These are phyloP conservation scores for Aselliscus stoliczkanus DNA, from an alignment of 2,797 vertebrate genomes.

Conservation along the genomic window DNA sequence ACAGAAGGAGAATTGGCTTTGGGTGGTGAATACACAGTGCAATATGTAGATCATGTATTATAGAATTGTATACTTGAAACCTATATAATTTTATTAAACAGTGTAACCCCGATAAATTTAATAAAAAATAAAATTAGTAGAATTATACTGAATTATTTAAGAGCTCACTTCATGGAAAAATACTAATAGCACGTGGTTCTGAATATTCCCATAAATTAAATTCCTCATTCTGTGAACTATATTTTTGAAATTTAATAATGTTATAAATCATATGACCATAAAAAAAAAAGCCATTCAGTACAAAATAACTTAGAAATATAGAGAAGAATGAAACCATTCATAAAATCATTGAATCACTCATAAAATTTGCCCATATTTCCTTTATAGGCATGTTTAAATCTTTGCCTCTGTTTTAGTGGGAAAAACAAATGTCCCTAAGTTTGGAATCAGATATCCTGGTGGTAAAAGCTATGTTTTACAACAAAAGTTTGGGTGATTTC, in stretches of 20 bases:
- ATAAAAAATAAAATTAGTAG: too few relatives aligned
- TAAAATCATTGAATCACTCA: neutral
- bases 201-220: neutral
- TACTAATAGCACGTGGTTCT: neutral
- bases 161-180: neutral
- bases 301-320: neutral
- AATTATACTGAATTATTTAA: constrained; percentile 14
- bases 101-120: too few relatives aligned
- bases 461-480: neutral
- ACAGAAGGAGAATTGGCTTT: too few relatives aligned
- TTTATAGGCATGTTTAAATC: neutral
- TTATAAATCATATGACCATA: neutral
- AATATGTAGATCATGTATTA: too few relatives aligned
- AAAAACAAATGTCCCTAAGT: neutral
- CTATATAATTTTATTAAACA: too few relatives aligned
- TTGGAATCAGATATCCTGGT: neutral
- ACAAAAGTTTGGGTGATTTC: neutral
- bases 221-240: neutral
- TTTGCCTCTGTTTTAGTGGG: neutral
- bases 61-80: too few relatives aligned
- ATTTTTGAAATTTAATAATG: neutral
- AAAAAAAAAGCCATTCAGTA: neutral
- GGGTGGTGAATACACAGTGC: too few relatives aligned
- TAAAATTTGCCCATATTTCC: neutral
- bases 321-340: neutral